Evolutionary conservation across 2,113 vertebrate genomes (phyloP).

Genomic region (Ibidorhyncha struthersii): DNA sequence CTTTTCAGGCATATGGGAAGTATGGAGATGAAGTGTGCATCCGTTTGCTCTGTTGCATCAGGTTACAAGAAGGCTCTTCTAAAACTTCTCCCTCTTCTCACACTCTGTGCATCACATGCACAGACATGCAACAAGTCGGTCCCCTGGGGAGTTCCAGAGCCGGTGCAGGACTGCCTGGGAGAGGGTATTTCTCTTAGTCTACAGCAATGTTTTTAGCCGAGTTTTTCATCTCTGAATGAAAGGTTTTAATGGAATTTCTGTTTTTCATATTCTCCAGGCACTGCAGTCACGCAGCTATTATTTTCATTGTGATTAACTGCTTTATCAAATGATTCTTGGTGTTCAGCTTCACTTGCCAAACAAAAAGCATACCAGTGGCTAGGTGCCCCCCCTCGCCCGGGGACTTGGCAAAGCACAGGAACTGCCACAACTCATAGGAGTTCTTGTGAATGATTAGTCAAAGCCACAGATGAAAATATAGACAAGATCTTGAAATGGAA

Average conservation of each 20-base stretch:
- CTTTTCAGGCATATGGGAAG: not conserved
- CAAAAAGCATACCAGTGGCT: not conserved
- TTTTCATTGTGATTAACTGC: not conserved
- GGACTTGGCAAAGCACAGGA: not conserved
- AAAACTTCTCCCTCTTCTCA: not conserved
- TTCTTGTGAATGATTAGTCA: not conserved
- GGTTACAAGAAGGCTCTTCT: not conserved
- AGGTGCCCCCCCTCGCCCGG: too few relatives aligned
- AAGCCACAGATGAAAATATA: not conserved
- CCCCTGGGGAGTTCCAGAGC: not conserved
- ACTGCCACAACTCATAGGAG: not conserved
- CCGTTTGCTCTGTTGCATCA: not conserved
- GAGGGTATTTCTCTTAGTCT: not conserved
- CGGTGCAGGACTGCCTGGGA: not conserved
- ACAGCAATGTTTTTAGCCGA: not conserved
- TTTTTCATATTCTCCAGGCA: not conserved
- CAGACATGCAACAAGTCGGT: not conserved
- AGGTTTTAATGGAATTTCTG: not conserved
- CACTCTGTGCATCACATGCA: not conserved
- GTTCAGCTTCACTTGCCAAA: not conserved
- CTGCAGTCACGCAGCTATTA: not conserved
- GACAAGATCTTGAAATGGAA: not conserved
- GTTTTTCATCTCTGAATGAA: not conserved
- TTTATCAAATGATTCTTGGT: not conserved
- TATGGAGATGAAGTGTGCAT: not conserved